Evolutionary conservation across 2,113 vertebrate species (phyloP), one percentile per base, ranked within the genome.

Genomic region (Bufo bufo): DNA sequence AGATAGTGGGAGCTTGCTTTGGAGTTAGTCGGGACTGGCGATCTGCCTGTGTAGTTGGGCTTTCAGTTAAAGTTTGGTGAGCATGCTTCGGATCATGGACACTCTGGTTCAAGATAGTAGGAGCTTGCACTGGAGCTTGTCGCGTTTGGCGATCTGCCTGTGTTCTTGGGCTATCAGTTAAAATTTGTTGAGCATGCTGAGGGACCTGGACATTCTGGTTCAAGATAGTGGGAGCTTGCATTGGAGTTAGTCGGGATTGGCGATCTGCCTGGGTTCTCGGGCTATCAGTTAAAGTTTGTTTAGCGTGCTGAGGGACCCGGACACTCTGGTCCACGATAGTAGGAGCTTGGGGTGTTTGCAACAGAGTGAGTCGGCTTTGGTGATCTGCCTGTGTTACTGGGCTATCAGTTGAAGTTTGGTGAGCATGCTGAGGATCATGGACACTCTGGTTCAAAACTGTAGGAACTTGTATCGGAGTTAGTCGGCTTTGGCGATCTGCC

Each of bases 241-340:
- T 33, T 33, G 33, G 92, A 93, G 1, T 92, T 94, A 20, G 90
- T 87, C 0, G 94, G 90, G 17, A 92, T 91, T 45, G 89, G 94
- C 0, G 93, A 54, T 52, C 95, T 9, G 52, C 5, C 3, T 95
- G 93, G 89, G n/a, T 17, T 45, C 49, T 52, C 16, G 49, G 54
- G 45, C 93, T 95, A 91, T 94, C 91, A 87, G 95, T 93, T 85
- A 95, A 91, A 83, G 95, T 88, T 87, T 94, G 93, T 20, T 90
- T 63, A 71, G 89, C 91, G 74, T 95, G 94, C 91, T 93, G 92
- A 88, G 92, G 93, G 89, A 92, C 86, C 69, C 90, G 92, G n/a
- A 93, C 92, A 54, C 92, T 93, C 91, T 92, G 94, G 89, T 89
- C 93, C 89, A 59, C 16, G 20, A 87, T 61, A n/a, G 19, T 90